Evolutionary conservation across 2,113 vertebrate genomes (phyloP).

Genomic region (Heliornis fulica): DNA sequence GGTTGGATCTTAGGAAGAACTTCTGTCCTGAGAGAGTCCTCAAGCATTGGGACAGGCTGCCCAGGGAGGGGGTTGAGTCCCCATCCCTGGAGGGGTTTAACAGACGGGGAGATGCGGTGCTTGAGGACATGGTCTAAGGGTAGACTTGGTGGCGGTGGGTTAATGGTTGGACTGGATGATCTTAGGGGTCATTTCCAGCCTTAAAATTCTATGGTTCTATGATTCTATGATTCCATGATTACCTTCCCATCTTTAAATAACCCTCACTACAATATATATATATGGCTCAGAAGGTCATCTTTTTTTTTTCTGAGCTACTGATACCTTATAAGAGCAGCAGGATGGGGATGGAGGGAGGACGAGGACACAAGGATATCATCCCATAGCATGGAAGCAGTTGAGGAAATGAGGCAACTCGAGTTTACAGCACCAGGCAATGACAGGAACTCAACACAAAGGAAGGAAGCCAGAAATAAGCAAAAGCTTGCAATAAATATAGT

Average conservation of each 20-base stretch:
- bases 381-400: neutral
- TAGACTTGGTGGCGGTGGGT: too few species aligned
- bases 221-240: too few species aligned
- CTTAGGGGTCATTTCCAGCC: too few species aligned
- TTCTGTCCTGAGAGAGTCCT: too few species aligned
- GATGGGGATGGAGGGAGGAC: neutral
- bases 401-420: slow-evolving; percentile 42
- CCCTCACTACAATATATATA: neutral
- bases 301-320: slow-evolving; percentile 25
- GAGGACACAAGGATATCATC: neutral
- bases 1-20: too few species aligned
- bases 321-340: neutral
- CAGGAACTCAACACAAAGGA: slow-evolving; percentile 40
- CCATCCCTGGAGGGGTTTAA: too few species aligned
- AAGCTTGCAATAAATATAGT: slow-evolving; percentile 14
- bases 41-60: too few species aligned
- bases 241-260: neutral
- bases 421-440: neutral
- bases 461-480: slow-evolving; percentile 21
- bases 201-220: too few species aligned
- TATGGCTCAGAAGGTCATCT: neutral
- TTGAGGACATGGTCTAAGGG: too few species aligned
- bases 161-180: too few species aligned
- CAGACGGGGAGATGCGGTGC: too few species aligned
- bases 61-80: too few species aligned